Evolutionary conservation across 2,797 vertebrate genomes (phyloP).

Genomic region (Sardinella longiceps): DNA sequence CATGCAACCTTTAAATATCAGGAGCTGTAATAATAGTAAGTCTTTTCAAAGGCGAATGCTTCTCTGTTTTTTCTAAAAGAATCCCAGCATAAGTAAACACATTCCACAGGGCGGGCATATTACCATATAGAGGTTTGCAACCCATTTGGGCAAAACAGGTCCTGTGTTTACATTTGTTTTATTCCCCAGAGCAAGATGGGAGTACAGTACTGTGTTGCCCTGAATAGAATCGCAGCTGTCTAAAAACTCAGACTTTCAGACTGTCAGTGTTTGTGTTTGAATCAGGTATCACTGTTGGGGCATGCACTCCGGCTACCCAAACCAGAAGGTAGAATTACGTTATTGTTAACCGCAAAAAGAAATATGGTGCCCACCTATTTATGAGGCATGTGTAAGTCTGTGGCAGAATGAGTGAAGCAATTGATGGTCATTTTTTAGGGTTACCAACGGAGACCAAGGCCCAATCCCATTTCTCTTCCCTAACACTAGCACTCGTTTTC

Average conservation of each 20-base stretch:
- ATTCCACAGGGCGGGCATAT: constrained; percentile 29
- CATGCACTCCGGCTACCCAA: not conserved
- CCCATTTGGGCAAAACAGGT: constrained; percentile 7
- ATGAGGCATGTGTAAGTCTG: not conserved
- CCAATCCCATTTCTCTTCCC: no score
- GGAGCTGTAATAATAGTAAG: constrained; percentile 2
- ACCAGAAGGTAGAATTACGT: not conserved
- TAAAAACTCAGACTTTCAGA: constrained; percentile 26
- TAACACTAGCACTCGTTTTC: no score
- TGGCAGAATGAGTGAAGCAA: not conserved
- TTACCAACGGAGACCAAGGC: no score
- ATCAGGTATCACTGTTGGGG: not conserved
- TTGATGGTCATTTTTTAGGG: no score
- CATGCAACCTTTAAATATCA: constrained; percentile 7
- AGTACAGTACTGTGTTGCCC: constrained; percentile 2
- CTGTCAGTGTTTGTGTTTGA: constrained; percentile 18
- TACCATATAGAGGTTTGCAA: constrained; percentile 40
- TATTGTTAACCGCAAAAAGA: not conserved
- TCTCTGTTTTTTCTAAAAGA: constrained; percentile 25
- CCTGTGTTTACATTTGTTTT: constrained; percentile 8
- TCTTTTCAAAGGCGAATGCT: not conserved
- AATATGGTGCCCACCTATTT: not conserved
- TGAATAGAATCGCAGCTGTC: constrained; percentile 27
- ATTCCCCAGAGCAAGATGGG: not conserved
- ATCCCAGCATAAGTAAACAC: constrained; percentile 31